Percentiles rank a stretch among this genome's conserved stretches.
Evolutionary conservation across 2,797 vertebrate species (phyloP).

Genomic region (Sebastes alutus): DNA sequence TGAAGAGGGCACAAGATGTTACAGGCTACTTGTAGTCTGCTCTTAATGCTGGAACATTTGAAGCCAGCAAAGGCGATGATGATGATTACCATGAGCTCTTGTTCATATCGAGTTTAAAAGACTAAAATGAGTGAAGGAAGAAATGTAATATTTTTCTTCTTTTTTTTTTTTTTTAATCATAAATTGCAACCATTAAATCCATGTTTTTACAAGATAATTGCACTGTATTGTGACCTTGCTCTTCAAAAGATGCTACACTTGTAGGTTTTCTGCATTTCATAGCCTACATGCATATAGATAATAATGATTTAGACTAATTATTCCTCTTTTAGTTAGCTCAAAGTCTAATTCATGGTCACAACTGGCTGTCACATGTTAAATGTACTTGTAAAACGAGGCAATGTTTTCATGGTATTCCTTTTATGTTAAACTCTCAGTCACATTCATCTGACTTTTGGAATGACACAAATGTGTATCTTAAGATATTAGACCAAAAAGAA

Average conservation of each 20-base stretch:
- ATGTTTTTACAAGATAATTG: background rate
- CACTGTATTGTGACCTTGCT: background rate
- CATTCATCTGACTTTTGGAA: background rate
- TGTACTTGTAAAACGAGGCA: background rate
- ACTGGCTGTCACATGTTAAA: background rate
- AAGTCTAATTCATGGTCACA: background rate
- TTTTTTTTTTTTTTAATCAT: background rate
- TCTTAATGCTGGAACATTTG: background rate
- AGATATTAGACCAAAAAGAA: background rate
- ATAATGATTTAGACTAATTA: background rate
- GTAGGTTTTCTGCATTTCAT: background rate
- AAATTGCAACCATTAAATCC: background rate
- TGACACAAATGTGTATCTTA: background rate
- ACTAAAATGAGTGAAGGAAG: background rate
- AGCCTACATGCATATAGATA: background rate
- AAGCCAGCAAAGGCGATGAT: conserved; percentile 2
- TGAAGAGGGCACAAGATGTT: conserved; percentile 34
- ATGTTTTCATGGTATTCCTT: background rate
- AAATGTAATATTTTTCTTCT: background rate
- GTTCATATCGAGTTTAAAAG: background rate
- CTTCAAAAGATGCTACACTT: background rate
- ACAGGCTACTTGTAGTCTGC: conserved; percentile 7
- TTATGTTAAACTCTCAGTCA: background rate
- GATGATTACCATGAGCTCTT: background rate
- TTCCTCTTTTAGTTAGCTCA: background rate